Percentiles rank a stretch among this genome's conserved stretches.
phyloP scores from a whole-genome alignment of 1,140 invertebrate species.

The Platorchestia sp. region DNA sequence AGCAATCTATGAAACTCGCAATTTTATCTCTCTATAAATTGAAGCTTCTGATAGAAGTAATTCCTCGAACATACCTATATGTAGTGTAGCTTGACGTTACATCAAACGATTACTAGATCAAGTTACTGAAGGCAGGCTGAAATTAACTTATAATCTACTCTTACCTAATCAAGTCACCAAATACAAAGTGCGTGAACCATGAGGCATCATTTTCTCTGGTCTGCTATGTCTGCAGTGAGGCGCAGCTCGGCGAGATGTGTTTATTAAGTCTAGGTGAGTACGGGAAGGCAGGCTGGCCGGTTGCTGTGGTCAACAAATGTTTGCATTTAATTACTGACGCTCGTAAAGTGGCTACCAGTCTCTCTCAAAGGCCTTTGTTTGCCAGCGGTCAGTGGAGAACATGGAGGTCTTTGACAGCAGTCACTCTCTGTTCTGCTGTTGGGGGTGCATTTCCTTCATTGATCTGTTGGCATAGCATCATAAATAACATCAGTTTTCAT shows the following conservation, averaged over 20 bases:
- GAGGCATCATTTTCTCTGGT: background rate
- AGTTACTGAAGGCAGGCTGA: background rate
- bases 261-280: conserved; percentile 22
- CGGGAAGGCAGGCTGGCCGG: background rate
- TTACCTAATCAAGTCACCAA: background rate
- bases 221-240: too few relatives aligned
- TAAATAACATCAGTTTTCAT: background rate
- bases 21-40: too few relatives aligned
- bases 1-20: too few relatives aligned
- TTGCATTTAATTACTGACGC: conserved; percentile 33
- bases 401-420: background rate
- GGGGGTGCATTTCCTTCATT: background rate
- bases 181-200: too few relatives aligned
- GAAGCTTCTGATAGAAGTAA: too few relatives aligned
- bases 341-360: background rate
- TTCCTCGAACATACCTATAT: background rate
- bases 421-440: background rate
- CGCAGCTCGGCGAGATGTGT: background rate
- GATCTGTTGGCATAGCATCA: background rate
- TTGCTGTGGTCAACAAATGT: conserved; percentile 30
- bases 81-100: background rate
- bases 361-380: background rate
- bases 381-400: background rate
- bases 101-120: background rate
- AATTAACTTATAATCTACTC: background rate